Evolutionary conservation across 1,140 invertebrate genomes (phyloP).

Genomic region (Lethocerus indicus): DNA sequence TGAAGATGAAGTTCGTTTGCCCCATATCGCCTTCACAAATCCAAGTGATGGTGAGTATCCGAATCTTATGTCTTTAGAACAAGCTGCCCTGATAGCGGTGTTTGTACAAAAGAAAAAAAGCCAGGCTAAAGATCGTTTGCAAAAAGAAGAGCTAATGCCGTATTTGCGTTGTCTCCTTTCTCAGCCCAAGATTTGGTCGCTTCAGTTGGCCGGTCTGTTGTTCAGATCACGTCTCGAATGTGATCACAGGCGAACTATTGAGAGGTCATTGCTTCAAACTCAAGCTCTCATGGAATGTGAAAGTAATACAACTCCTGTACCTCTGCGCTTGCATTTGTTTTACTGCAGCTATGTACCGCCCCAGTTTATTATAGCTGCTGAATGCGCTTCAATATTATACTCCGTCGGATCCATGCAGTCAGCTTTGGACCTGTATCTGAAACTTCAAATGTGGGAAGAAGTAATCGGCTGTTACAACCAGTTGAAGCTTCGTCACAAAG

Average conservation of each 20-base stretch:
- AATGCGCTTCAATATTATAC: constrained; percentile 59
- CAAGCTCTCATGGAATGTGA: constrained; percentile 13
- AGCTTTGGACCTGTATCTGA: constrained; percentile 69
- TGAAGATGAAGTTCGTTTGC: constrained; percentile 69
- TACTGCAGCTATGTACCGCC: constrained; percentile 35
- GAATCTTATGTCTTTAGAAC: constrained; percentile 52
- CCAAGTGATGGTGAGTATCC: constrained; percentile 29
- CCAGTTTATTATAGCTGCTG: constrained; percentile 53
- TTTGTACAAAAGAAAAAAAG: constrained; percentile 48
- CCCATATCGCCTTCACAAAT: constrained; percentile 55
- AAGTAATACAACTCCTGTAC: constrained; percentile 17
- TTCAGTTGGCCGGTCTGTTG: constrained; percentile 27
- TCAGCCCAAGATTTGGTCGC: constrained; percentile 27
- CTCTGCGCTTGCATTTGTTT: constrained; percentile 37
- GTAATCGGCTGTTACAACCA: constrained; percentile 79
- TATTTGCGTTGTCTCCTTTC: constrained; percentile 41
- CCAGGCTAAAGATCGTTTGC: constrained; percentile 57
- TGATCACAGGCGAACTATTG: constrained; percentile 56
- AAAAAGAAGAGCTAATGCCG: constrained; percentile 59
- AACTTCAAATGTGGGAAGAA: constrained; percentile 79
- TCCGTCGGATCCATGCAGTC: constrained; percentile 66
- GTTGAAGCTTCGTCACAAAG: constrained; percentile 69
- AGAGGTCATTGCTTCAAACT: constrained; percentile 66
- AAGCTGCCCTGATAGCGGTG: constrained; percentile 53
- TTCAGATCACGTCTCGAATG: constrained; percentile 60